Conservation (phyloP, 1,140 invertebrate species). For the Brachionus calyciflorus region DNA sequence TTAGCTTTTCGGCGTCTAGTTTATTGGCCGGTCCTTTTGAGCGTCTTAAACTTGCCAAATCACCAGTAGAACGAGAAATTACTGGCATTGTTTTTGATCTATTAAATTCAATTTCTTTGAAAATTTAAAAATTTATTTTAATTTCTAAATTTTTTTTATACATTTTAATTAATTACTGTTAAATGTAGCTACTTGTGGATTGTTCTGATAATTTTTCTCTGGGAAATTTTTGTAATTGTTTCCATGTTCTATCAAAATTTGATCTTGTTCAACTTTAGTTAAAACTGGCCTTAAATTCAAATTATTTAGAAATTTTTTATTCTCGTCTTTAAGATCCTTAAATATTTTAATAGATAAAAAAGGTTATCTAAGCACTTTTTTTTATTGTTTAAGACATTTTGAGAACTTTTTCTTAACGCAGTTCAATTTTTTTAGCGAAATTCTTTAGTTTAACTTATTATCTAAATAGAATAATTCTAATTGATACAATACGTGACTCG, state of each 20-base stretch:
- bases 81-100: constrained; percentile 39
- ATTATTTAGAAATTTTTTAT: not conserved
- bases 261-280: constrained; percentile 30
- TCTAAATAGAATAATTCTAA: no score
- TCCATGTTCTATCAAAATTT: constrained; percentile 32
- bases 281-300: not conserved
- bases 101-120: constrained; percentile 38
- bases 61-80: not conserved
- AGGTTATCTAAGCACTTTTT: no score
- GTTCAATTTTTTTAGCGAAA: no score
- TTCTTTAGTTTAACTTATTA: no score
- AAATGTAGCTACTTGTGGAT: constrained; percentile 8
- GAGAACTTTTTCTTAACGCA: no score
- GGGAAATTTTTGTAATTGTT: constrained; percentile 27
- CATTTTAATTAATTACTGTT: not conserved
- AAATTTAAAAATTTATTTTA: not conserved
- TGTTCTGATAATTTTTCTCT: constrained; percentile 15
- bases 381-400: no score
- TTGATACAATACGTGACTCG: no score
- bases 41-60: not conserved
- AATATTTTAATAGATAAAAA: no score
- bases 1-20: not conserved
- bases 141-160: not conserved
- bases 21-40: not conserved
- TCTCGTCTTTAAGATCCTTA: no score